phyloP scores from a whole-genome alignment of 2,113 vertebrate genomes.

The Seriola aureovittata region DNA sequence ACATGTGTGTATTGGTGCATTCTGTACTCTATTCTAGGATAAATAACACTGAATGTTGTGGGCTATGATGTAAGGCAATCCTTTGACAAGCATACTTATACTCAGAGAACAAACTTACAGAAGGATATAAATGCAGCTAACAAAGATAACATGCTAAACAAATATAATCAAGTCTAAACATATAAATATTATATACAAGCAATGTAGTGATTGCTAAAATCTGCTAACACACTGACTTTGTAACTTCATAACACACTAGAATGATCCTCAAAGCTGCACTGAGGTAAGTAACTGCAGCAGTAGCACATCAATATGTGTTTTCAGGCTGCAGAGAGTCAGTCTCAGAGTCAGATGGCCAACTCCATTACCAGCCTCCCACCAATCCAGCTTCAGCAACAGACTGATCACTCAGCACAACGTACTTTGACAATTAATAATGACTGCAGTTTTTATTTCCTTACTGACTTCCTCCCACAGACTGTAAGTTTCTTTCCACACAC shows the following conservation, averaged over 20 bases:
- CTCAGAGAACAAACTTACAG: not conserved
- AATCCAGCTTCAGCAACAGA: conserved; percentile 60
- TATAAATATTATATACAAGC: not conserved
- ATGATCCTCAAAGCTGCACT: not conserved
- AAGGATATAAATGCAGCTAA: not conserved
- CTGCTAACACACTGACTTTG: not conserved
- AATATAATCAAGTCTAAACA: not conserved
- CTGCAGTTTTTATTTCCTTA: conserved; percentile 73
- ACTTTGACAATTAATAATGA: conserved; percentile 81
- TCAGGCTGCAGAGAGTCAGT: conserved; percentile 39
- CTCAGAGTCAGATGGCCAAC: conserved; percentile 27
- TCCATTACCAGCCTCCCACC: conserved; percentile 68
- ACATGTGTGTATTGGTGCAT: not conserved
- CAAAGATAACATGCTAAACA: not conserved
- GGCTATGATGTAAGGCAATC: not conserved
- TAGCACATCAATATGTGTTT: conserved; percentile 37
- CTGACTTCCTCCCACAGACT: conserved; percentile 40
- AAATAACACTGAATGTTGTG: not conserved
- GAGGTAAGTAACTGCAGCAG: conserved; percentile 12
- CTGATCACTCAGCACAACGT: conserved; percentile 68
- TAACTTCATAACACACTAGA: no score
- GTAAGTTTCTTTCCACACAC: conserved; percentile 1
- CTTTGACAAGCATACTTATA: no score
- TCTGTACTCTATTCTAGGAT: not conserved
- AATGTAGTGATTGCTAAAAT: not conserved